Percentiles rank a stretch among this genome's conserved stretches.
These are phyloP conservation scores for Coecobrya sp. DNA, from an alignment of 2,888 invertebrate species.

Conservation along the genomic window DNA sequence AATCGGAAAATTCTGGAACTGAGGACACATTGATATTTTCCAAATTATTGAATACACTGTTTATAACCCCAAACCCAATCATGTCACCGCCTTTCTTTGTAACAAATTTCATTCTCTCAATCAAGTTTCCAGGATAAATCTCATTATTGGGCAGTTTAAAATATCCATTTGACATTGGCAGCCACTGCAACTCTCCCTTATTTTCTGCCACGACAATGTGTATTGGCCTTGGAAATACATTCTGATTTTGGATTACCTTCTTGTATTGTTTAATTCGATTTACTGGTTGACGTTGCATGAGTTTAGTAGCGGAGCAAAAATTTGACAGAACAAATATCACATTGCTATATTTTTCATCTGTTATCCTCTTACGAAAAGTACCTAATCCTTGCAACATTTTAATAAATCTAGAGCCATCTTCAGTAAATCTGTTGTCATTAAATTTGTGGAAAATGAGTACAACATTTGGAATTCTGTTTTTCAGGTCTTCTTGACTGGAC, in stretches of 20 bases:
- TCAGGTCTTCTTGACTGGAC: slow-evolving; percentile 68
- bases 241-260: neutral
- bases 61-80: slow-evolving; percentile 55
- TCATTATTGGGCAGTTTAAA: slow-evolving; percentile 71
- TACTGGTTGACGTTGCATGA: neutral
- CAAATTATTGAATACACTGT: too few relatives aligned
- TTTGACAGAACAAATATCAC: slow-evolving; percentile 75
- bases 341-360: slow-evolving; percentile 70
- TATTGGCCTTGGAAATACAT: neutral
- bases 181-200: neutral
- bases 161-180: slow-evolving; percentile 62
- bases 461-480: slow-evolving; percentile 61
- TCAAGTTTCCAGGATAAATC: slow-evolving; percentile 68
- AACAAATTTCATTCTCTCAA: slow-evolving; percentile 59
- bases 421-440: slow-evolving; percentile 71
- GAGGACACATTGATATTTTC: too few relatives aligned
- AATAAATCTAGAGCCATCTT: slow-evolving; percentile 55
- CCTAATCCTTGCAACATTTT: slow-evolving; percentile 68
- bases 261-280: neutral
- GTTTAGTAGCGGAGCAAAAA: slow-evolving; percentile 55
- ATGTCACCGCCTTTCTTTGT: slow-evolving; percentile 48
- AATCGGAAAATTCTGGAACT: too few relatives aligned
- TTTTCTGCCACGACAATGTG: neutral
- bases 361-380: slow-evolving; percentile 47
- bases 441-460: slow-evolving; percentile 72